A percentile compares a stretch with the other conserved stretches of the same genome.
phyloP scores from a whole-genome alignment of 2,113 vertebrate species.

The Scalopus aquaticus region DNA sequence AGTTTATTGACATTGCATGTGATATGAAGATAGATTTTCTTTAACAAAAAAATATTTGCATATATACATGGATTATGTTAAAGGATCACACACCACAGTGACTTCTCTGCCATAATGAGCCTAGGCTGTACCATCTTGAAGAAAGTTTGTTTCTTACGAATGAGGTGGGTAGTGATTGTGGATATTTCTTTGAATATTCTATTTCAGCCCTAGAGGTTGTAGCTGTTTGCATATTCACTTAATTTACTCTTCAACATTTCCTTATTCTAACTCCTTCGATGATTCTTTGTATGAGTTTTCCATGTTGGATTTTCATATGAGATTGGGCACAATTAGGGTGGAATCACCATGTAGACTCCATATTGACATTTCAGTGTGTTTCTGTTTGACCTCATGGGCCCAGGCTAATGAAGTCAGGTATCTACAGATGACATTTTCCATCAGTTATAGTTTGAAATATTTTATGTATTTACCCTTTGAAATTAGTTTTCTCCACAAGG shows the following conservation, averaged over 20 bases:
- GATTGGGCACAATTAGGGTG: too few relatives aligned
- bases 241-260: background rate
- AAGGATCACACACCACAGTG: background rate
- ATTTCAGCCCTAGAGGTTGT: background rate
- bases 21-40: background rate
- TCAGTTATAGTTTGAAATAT: background rate
- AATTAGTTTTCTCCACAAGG: background rate
- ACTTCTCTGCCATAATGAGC: background rate
- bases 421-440: background rate
- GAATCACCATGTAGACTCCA: background rate
- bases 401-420: background rate
- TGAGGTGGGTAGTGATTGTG: accelerated
- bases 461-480: background rate
- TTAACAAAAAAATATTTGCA: background rate
- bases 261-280: background rate
- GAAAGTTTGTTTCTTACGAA: background rate
- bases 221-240: background rate
- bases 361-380: background rate
- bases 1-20: background rate
- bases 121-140: background rate
- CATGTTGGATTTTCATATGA: too few relatives aligned
- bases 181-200: background rate
- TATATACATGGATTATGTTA: background rate
- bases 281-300: background rate
- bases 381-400: background rate